Conservation (phyloP, 2,797 vertebrate species). For the Enteromius radiatus region DNA sequence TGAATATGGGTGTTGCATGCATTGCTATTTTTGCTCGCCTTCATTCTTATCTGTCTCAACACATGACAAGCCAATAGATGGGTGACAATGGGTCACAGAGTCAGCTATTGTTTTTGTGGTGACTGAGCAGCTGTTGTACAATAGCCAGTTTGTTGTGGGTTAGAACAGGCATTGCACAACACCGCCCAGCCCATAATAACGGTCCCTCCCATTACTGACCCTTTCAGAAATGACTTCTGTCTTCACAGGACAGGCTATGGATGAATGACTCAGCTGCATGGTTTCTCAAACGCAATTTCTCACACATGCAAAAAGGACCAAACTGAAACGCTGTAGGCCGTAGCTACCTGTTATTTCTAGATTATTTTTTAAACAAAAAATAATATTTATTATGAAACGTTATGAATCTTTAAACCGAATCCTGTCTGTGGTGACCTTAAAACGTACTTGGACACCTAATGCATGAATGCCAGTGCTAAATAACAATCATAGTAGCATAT, state of each 20-base stretch:
- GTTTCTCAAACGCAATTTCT: slow-evolving; percentile 7
- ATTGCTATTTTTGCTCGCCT: slow-evolving; percentile 8
- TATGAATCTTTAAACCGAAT: not conserved
- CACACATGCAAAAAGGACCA: not conserved
- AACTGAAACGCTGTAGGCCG: not conserved
- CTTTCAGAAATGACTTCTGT: slow-evolving; percentile 2
- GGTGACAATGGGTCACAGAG: slow-evolving; percentile 76
- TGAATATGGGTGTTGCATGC: not conserved
- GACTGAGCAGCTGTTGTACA: slow-evolving; percentile 73
- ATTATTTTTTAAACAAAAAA: not conserved
- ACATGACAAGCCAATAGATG: slow-evolving; percentile 64
- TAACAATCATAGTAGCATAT: not conserved
- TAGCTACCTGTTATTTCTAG: not conserved
- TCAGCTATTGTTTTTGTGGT: slow-evolving; percentile 74
- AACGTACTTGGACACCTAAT: slow-evolving; percentile 7
- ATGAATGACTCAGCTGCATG: slow-evolving; percentile 45
- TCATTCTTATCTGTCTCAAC: slow-evolving; percentile 67
- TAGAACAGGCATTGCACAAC: slow-evolving; percentile 72
- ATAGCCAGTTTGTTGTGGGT: slow-evolving; percentile 69
- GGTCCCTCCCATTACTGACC: slow-evolving; percentile 18
- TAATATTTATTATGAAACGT: not conserved
- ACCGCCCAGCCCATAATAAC: slow-evolving; percentile 51
- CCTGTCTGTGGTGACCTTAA: not conserved
- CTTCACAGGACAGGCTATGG: not conserved
- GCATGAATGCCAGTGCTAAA: not conserved